Evolutionary conservation across 2,888 invertebrate species (phyloP).

Genomic region (Dimorphilus gyrociliatus): DNA sequence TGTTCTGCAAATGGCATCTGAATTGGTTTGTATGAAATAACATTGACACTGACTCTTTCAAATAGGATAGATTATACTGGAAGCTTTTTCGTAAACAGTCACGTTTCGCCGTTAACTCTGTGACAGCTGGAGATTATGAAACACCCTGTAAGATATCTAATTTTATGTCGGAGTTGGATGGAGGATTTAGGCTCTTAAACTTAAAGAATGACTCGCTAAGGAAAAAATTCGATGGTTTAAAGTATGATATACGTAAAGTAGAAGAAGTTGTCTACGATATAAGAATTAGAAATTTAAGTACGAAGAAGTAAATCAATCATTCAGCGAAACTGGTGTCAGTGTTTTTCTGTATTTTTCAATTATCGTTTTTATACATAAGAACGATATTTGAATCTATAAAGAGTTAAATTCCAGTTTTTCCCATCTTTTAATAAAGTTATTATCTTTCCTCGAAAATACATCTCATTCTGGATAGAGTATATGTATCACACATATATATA

Average conservation of each 20-base stretch:
- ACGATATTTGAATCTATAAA: too few relatives aligned
- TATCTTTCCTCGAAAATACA: too few relatives aligned
- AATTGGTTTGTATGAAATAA: constrained; percentile 59
- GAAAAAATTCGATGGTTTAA: constrained; percentile 51
- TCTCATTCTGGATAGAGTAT: too few relatives aligned
- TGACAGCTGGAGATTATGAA: constrained; percentile 56
- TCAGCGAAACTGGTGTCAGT: too few relatives aligned
- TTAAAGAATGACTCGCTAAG: constrained; percentile 77
- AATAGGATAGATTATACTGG: background rate
- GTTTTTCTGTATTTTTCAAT: too few relatives aligned
- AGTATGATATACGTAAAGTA: constrained; percentile 78
- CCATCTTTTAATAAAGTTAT: too few relatives aligned
- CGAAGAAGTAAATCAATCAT: too few relatives aligned
- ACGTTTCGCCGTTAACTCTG: constrained; percentile 37
- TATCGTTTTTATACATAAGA: too few relatives aligned
- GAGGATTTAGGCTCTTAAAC: constrained; percentile 72
- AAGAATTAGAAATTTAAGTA: constrained; percentile 26
- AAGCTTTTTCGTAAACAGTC: constrained; percentile 18
- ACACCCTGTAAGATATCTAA: constrained; percentile 63
- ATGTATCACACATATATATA: too few relatives aligned
- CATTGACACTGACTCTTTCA: background rate
- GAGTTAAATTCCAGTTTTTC: too few relatives aligned
- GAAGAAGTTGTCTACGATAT: constrained; percentile 44
- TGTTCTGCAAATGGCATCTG: constrained; percentile 60
- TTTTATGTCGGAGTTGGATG: constrained; percentile 69